Conservation (phyloP, 2,888 invertebrate species). For the Pristionchus fissidentatus region DNA sequence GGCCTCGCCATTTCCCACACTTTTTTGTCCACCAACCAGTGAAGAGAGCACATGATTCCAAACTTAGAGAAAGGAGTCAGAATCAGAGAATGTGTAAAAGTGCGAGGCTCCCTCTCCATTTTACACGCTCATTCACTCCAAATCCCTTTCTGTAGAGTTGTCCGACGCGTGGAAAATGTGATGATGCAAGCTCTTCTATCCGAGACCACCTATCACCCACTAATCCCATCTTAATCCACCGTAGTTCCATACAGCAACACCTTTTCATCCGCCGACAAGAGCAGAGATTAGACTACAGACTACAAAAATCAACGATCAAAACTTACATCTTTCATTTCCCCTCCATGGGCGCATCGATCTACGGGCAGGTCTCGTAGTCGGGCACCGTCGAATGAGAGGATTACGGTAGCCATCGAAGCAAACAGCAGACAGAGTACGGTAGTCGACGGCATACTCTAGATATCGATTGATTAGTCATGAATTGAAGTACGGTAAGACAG, state of each 20-base stretch:
- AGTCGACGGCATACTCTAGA: slow-evolving; percentile 37
- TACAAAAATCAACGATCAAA: slow-evolving; percentile 31
- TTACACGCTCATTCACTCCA: no score
- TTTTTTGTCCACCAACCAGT: no score
- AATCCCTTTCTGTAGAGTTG: no score
- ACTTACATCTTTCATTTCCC: slow-evolving; percentile 21
- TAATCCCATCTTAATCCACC: slow-evolving; percentile 30
- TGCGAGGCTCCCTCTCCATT: not conserved
- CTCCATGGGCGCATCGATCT: slow-evolving; percentile 32
- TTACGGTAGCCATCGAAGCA: not conserved
- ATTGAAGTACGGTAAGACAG: not conserved
- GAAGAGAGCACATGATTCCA: no score
- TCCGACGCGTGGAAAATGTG: no score
- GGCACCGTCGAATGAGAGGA: not conserved
- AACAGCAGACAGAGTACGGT: slow-evolving; percentile 31
- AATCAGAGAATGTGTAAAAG: slow-evolving; percentile 4
- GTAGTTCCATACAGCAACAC: not conserved
- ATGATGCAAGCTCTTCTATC: no score
- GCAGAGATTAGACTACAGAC: not conserved
- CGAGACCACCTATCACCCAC: slow-evolving; percentile 34
- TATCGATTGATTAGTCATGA: not conserved
- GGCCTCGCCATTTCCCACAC: no score
- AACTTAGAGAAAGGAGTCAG: no score
- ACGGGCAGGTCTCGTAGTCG: slow-evolving; percentile 40
- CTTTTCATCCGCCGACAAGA: not conserved